These are phyloP conservation scores for Cherax destructor DNA, from an alignment of 1,140 invertebrate species.

Conservation along the genomic window DNA sequence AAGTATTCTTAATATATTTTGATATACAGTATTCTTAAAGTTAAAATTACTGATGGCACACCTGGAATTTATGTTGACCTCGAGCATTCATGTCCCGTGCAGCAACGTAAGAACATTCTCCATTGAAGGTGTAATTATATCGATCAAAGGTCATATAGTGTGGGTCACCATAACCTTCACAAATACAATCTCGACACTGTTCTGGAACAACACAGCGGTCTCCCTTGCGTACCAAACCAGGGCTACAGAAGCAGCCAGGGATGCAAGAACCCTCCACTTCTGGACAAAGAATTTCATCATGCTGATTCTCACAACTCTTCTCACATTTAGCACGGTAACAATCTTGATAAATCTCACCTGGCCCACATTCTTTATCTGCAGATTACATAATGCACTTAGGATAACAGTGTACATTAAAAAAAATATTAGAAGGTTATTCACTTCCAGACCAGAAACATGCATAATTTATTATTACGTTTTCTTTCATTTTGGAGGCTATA, in stretches of 20 bases:
- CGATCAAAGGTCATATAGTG: conserved; percentile 92
- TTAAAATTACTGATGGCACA: conserved; percentile 68
- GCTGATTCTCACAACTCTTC: conserved; percentile 82
- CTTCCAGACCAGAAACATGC: too few relatives aligned
- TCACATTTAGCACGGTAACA: conserved; percentile 86
- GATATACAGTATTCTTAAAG: too few relatives aligned
- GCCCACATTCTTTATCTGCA: conserved; percentile 81
- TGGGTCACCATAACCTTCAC: conserved; percentile 89
- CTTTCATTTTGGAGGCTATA: too few relatives aligned
- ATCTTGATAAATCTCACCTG: conserved; percentile 86
- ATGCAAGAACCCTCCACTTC: conserved; percentile 82
- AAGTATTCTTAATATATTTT: too few relatives aligned
- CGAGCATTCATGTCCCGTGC: conserved; percentile 79
- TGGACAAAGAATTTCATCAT: conserved; percentile 79
- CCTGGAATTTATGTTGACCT: conserved; percentile 81
- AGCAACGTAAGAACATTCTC: conserved; percentile 87
- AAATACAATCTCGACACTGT: conserved; percentile 87
- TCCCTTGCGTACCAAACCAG: conserved; percentile 83
- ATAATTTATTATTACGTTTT: too few relatives aligned
- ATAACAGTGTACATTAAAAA: neutral
- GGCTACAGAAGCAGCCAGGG: conserved; percentile 89
- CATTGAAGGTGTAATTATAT: conserved; percentile 88
- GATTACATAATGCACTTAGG: conserved; percentile 15
- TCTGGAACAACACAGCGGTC: conserved; percentile 83
- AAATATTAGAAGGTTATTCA: too few relatives aligned